Conservation (phyloP, 2,113 vertebrate genomes). For the Dolichotis patagonum region DNA sequence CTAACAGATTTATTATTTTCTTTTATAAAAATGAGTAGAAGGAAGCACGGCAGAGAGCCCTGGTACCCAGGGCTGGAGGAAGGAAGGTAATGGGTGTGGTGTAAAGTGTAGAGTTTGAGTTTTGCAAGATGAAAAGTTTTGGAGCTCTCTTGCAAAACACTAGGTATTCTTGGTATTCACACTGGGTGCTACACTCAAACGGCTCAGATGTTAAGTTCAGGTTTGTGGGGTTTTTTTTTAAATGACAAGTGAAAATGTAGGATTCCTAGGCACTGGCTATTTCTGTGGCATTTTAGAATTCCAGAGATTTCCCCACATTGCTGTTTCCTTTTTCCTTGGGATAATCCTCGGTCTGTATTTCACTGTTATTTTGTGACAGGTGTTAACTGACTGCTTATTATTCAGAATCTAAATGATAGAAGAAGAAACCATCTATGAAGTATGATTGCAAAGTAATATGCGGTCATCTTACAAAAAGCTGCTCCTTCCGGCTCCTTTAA, state of each 20-base stretch:
- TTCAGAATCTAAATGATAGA: conserved; percentile 23
- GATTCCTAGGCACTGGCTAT: background rate
- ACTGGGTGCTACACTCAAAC: background rate
- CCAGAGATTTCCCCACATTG: background rate
- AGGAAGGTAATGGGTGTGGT: background rate
- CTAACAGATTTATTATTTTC: background rate
- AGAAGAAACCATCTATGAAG: background rate
- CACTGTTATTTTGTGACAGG: background rate
- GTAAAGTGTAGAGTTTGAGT: background rate
- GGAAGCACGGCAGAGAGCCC: background rate
- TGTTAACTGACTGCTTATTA: background rate
- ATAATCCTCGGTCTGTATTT: background rate
- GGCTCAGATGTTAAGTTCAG: background rate
- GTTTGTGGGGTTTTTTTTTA: background rate
- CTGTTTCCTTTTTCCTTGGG: background rate
- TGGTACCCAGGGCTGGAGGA: background rate
- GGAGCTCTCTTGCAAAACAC: background rate
- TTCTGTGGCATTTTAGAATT: conserved; percentile 30
- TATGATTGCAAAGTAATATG: background rate
- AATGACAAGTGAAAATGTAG: background rate
- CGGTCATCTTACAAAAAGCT: background rate
- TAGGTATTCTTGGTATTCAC: background rate
- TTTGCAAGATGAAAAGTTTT: background rate
- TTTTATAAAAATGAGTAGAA: background rate
- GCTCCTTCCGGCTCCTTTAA: background rate